Percentiles rank a stretch among this genome's conserved stretches.
phyloP scores from a whole-genome alignment of 1,140 invertebrate genomes.

The Euwallacea fornicatus region DNA sequence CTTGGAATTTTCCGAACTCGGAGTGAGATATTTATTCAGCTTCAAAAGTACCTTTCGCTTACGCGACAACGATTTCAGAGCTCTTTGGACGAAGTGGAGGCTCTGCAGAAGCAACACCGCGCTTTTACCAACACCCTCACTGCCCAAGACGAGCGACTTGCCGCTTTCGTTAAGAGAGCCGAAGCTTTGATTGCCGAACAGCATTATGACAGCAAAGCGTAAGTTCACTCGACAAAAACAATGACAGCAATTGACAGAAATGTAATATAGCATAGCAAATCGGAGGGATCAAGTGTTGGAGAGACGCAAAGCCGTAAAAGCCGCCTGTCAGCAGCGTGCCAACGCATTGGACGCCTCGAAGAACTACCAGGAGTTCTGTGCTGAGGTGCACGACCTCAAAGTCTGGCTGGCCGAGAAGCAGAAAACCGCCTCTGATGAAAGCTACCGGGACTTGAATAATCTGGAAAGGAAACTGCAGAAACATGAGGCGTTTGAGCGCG shows the following conservation, averaged over 20 bases:
- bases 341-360: slow-evolving; percentile 75
- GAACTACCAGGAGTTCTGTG: slow-evolving; percentile 83
- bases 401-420: slow-evolving; percentile 93
- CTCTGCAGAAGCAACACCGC: slow-evolving; percentile 88
- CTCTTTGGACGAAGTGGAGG: slow-evolving; percentile 93
- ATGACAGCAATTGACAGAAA: not conserved
- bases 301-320: slow-evolving; percentile 73
- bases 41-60: not conserved
- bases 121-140: slow-evolving; percentile 92
- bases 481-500: slow-evolving; percentile 96
- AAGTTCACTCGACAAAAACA: slow-evolving; percentile 52
- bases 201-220: slow-evolving; percentile 87
- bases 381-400: slow-evolving; percentile 84
- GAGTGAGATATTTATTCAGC: slow-evolving; percentile 62
- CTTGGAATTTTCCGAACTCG: slow-evolving; percentile 85
- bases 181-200: slow-evolving; percentile 78
- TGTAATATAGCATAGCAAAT: slow-evolving; percentile 65
- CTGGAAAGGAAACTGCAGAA: slow-evolving; percentile 93
- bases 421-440: slow-evolving; percentile 88
- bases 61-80: slow-evolving; percentile 57
- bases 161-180: slow-evolving; percentile 83
- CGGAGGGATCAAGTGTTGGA: slow-evolving; percentile 74
- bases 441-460: slow-evolving; percentile 88
- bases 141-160: slow-evolving; percentile 91
- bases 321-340: slow-evolving; percentile 70